These are phyloP conservation scores for Thalassophryne amazonica DNA, from an alignment of 2,797 vertebrate species.

Conservation along the genomic window DNA sequence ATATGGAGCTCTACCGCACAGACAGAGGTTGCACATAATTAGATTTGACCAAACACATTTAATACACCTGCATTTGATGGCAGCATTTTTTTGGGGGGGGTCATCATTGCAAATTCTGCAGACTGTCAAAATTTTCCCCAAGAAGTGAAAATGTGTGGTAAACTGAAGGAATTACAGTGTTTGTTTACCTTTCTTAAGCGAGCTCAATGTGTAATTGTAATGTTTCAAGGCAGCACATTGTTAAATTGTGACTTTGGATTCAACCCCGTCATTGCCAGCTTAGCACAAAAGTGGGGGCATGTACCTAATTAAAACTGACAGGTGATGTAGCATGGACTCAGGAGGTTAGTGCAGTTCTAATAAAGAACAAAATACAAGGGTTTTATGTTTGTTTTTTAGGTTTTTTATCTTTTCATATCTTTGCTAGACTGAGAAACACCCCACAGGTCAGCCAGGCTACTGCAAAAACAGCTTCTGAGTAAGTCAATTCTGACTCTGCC, in stretches of 20 bases:
- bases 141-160: too few relatives aligned
- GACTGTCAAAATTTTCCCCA: too few relatives aligned
- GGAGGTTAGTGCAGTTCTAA: background rate
- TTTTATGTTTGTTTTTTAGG: too few relatives aligned
- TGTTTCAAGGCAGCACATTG: conserved; percentile 11
- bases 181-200: too few relatives aligned
- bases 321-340: background rate
- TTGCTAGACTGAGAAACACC: background rate
- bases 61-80: too few relatives aligned
- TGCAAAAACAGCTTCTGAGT: background rate
- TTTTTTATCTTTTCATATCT: background rate
- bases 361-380: background rate
- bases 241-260: conserved; percentile 2
- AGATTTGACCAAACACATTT: conserved; percentile 18
- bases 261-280: conserved; percentile 1
- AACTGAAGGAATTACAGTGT: too few relatives aligned
- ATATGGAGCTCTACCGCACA: conserved; percentile 25
- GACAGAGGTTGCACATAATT: conserved; percentile 21
- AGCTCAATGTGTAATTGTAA: too few relatives aligned
- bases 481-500: too few relatives aligned
- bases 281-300: conserved; percentile 13
- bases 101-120: too few relatives aligned
- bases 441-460: background rate
- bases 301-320: conserved; percentile 27
- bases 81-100: too few relatives aligned